Percentiles rank a stretch among this genome's conserved stretches.
phyloP scores from a whole-genome alignment of 2,113 vertebrate species.

The Ameiurus melas region DNA sequence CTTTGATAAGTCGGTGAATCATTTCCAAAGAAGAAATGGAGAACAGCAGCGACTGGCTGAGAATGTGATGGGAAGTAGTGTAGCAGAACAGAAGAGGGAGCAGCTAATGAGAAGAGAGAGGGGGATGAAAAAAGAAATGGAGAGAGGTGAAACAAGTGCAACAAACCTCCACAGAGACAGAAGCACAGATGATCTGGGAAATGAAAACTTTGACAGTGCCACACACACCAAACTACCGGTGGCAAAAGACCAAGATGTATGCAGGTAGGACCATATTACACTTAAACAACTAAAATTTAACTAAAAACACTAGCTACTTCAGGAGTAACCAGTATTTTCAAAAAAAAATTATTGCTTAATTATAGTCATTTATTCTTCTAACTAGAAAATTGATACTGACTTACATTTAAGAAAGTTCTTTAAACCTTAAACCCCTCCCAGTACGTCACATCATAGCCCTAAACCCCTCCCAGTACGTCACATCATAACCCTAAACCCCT shows the following conservation, averaged over 20 bases:
- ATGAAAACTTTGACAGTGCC: not conserved
- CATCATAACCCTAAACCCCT: not conserved
- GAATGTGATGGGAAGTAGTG: not conserved
- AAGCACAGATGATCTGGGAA: not conserved
- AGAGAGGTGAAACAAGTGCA: conserved; percentile 1
- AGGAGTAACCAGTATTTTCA: not conserved
- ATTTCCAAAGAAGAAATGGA: not conserved
- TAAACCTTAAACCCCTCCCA: not conserved
- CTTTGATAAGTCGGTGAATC: conserved; percentile 10
- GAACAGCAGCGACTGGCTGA: not conserved
- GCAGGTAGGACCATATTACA: not conserved
- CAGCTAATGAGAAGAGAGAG: not conserved
- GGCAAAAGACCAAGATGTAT: not conserved
- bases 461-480: no score
- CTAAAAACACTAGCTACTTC: not conserved
- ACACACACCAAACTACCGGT: not conserved
- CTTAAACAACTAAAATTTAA: not conserved
- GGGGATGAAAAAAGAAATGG: conserved; percentile 5
- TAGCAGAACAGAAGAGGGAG: not conserved
- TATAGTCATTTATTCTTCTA: not conserved
- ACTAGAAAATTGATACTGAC: not conserved
- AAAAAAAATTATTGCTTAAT: not conserved
- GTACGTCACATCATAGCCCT: no score
- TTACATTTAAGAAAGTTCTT: not conserved
- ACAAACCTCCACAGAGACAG: not conserved